A percentile compares a stretch with the other conserved stretches of the same genome.
Conservation (phyloP, 2,888 invertebrate species). For the Andrena chrysosceles region DNA sequence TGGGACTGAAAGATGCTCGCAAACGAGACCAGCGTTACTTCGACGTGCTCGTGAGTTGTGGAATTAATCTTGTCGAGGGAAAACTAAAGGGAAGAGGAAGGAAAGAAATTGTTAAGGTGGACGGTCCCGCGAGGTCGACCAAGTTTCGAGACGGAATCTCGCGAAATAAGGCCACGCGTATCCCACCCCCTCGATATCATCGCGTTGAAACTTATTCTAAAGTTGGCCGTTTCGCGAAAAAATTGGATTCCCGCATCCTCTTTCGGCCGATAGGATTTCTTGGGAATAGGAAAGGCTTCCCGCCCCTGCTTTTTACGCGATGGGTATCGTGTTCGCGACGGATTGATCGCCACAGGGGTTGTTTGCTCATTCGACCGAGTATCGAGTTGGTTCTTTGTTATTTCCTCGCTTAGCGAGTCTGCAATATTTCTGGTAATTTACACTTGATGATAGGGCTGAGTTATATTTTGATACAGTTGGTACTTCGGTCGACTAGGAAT, state of each 20-base stretch:
- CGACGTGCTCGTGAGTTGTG: no score
- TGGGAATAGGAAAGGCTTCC: constrained; percentile 37
- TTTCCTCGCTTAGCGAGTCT: no score
- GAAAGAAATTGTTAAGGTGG: no score
- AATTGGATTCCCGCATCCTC: constrained; percentile 18
- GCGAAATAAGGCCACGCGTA: neutral
- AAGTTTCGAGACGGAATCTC: constrained; percentile 2
- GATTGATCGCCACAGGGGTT: constrained; percentile 43
- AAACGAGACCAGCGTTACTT: no score
- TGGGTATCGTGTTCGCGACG: constrained; percentile 45
- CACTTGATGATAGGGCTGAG: no score
- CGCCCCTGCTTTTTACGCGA: constrained; percentile 34
- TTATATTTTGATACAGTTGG: no score
- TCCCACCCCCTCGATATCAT: neutral
- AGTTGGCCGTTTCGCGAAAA: constrained; percentile 18
- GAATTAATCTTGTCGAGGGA: no score
- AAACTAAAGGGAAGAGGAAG: no score
- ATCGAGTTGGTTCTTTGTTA: constrained; percentile 6
- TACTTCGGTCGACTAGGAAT: no score
- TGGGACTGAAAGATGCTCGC: no score
- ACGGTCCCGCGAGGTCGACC: constrained; percentile 1
- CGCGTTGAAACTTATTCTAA: constrained; percentile 15
- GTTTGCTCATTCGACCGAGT: neutral
- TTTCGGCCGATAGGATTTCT: constrained; percentile 48
- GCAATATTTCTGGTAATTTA: no score